Conservation (phyloP, 2,113 vertebrate genomes). For the Tenrec ecaudatus region DNA sequence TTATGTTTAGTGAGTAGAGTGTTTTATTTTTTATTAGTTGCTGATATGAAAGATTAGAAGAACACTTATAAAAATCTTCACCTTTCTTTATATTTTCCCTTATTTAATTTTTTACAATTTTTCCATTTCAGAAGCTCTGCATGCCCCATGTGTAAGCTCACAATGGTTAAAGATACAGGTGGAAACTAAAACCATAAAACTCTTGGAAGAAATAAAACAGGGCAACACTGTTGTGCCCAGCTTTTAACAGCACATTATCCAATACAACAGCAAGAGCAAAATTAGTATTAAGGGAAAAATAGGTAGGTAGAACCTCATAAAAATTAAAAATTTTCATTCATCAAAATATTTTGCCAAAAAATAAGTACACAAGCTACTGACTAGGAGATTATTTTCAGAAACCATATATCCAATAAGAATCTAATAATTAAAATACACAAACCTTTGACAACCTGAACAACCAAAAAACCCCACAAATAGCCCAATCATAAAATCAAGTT, state of each 20-base stretch:
- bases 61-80: neutral
- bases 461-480: neutral
- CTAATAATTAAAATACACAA: neutral
- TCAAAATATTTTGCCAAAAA: neutral
- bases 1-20: conserved; percentile 35
- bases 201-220: neutral
- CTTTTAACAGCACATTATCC: neutral
- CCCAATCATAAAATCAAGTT: neutral
- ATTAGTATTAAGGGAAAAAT: neutral
- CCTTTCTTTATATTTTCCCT: neutral
- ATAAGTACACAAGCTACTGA: neutral
- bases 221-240: neutral
- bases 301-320: neutral
- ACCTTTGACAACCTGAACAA: neutral
- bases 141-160: neutral
- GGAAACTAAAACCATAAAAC: neutral
- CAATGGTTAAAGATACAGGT: neutral
- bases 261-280: neutral
- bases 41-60: neutral
- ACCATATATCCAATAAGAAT: neutral
- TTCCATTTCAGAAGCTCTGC: neutral
- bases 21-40: neutral
- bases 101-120: neutral
- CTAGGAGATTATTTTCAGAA: neutral
- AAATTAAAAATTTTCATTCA: neutral